Evolutionary conservation across 2,888 invertebrate genomes (phyloP).

Genomic region (Dendrolimus houi): DNA sequence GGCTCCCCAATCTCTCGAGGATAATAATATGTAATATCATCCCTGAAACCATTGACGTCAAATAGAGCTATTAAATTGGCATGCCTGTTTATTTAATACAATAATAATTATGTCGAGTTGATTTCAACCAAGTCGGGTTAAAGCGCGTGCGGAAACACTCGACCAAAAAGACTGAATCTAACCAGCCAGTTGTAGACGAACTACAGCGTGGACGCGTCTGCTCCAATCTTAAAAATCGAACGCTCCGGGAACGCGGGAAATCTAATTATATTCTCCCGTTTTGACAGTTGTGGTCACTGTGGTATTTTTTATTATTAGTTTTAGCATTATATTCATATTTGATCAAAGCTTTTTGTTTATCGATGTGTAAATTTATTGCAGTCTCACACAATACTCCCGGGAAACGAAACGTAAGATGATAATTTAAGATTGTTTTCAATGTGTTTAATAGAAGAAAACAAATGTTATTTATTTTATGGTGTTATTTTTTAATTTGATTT

Average conservation of each 20-base stretch:
- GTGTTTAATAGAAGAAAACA: too few relatives aligned
- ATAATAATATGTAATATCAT: conserved; percentile 1
- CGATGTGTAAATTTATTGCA: too few relatives aligned
- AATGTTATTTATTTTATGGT: too few relatives aligned
- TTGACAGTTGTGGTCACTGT: not conserved
- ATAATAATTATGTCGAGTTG: conserved; percentile 13
- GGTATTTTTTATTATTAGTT: too few relatives aligned
- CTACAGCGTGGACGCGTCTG: not conserved
- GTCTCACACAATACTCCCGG: too few relatives aligned
- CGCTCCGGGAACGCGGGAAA: not conserved
- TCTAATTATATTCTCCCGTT: not conserved
- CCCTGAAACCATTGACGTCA: conserved; percentile 7
- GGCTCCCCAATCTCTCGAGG: not conserved
- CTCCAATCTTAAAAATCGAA: not conserved
- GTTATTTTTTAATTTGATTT: too few relatives aligned
- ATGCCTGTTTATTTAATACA: conserved; percentile 13
- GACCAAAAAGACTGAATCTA: conserved; percentile 11
- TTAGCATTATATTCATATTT: too few relatives aligned
- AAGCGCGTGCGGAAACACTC: conserved; percentile 32
- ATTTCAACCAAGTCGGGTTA: conserved; percentile 16
- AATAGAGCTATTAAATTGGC: conserved; percentile 12
- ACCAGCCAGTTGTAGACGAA: conserved; percentile 6
- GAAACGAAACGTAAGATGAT: too few relatives aligned
- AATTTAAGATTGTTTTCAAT: too few relatives aligned
- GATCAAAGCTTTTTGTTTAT: too few relatives aligned